Conservation (phyloP, 1,140 invertebrate genomes). For the Formica selysi region DNA sequence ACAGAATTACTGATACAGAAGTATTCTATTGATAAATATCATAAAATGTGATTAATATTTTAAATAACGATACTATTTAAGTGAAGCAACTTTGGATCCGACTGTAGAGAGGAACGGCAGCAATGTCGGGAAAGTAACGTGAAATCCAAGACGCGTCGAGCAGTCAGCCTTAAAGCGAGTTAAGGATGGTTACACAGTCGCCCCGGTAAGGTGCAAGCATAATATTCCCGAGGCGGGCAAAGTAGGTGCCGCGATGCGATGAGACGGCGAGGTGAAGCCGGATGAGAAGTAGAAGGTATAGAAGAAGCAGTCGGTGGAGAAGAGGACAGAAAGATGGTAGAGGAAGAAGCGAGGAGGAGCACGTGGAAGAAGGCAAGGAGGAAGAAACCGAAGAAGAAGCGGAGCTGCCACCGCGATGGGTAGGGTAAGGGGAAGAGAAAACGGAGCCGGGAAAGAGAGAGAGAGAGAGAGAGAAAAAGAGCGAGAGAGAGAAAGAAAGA, state of each 20-base stretch:
- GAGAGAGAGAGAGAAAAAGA: slow-evolving; percentile 40
- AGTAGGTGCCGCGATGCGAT: slow-evolving; percentile 76
- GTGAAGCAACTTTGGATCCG: slow-evolving; percentile 50
- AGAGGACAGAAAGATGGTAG: slow-evolving; percentile 5
- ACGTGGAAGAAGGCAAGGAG: slow-evolving; percentile 40
- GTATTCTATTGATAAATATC: background rate
- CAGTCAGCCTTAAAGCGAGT: slow-evolving; percentile 75
- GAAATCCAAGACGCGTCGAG: slow-evolving; percentile 72
- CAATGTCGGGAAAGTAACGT: slow-evolving; percentile 72
- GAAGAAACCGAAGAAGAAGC: slow-evolving; percentile 47
- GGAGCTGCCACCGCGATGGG: slow-evolving; percentile 67
- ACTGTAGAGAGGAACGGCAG: background rate
- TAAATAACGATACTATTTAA: background rate
- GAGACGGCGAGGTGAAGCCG: slow-evolving; percentile 71
- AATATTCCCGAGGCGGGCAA: slow-evolving; percentile 81
- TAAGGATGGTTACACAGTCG: slow-evolving; percentile 76
- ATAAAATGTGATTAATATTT: background rate
- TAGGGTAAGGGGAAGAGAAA: slow-evolving; percentile 69
- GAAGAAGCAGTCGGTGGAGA: slow-evolving; percentile 50
- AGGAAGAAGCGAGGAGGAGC: slow-evolving; percentile 28
- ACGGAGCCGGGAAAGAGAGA: slow-evolving; percentile 42
- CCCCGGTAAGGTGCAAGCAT: slow-evolving; percentile 78
- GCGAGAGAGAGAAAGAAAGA: slow-evolving; percentile 28
- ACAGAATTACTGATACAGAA: background rate
- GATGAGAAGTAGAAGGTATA: slow-evolving; percentile 55